Evolutionary conservation across 1,140 invertebrate species (phyloP).

Genomic region (Cecropterus lyciades): DNA sequence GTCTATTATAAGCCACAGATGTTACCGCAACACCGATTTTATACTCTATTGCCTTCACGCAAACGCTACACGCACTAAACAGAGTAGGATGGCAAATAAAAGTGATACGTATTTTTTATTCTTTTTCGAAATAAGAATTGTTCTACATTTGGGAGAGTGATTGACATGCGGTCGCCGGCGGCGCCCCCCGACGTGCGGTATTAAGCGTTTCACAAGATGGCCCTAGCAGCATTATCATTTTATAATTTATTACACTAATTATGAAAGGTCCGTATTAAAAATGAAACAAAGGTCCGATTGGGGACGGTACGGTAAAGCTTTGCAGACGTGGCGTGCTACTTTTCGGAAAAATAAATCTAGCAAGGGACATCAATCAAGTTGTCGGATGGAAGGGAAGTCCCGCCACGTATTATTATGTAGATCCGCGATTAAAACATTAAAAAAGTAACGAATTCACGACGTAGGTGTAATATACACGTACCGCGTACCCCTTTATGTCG

Average conservation of each 20-base stretch:
- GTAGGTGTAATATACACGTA: slow-evolving; percentile 32
- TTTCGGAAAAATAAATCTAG: slow-evolving; percentile 81
- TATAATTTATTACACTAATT: slow-evolving; percentile 84
- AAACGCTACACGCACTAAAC: slow-evolving; percentile 31
- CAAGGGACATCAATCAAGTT: slow-evolving; percentile 80
- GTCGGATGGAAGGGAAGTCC: slow-evolving; percentile 76
- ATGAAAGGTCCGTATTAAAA: slow-evolving; percentile 77
- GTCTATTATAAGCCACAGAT: slow-evolving; percentile 83
- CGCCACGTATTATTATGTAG: slow-evolving; percentile 77
- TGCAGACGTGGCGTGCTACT: slow-evolving; percentile 75
- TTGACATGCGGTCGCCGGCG: slow-evolving; percentile 80
- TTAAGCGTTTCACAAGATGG: slow-evolving; percentile 78
- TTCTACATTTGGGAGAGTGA: slow-evolving; percentile 80
- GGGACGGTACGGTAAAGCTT: slow-evolving; percentile 64
- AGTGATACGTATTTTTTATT: slow-evolving; percentile 80
- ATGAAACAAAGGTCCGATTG: slow-evolving; percentile 73
- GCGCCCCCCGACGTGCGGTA: slow-evolving; percentile 71
- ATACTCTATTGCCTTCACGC: slow-evolving; percentile 57
- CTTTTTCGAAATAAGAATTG: slow-evolving; percentile 82
- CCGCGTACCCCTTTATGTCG: slow-evolving; percentile 10
- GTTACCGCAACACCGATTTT: slow-evolving; percentile 76
- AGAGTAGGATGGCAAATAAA: slow-evolving; percentile 65
- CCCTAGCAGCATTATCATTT: slow-evolving; percentile 81
- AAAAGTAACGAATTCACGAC: slow-evolving; percentile 71
- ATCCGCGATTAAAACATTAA: slow-evolving; percentile 78